Evolutionary conservation across 2,113 vertebrate species (phyloP), one percentile per base, ranked within the genome.

Genomic region (Nipponia nippon): DNA sequence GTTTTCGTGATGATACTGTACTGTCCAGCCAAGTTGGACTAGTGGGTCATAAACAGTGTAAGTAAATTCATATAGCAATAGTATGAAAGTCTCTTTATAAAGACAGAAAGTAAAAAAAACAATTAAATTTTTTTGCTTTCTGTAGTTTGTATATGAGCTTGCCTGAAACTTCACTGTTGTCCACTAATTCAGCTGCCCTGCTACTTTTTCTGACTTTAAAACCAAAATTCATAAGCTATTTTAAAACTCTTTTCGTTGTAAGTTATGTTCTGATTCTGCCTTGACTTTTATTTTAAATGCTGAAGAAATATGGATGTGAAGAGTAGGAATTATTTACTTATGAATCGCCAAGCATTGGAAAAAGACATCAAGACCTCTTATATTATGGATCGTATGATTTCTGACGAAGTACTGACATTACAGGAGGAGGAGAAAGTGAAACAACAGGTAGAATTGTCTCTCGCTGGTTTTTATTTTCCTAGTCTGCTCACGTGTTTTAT

Each of bases 341-440:
- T 97, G 92, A 97, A 98, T 73, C 98, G 98, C 65, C 91, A 97
- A 91, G 98, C 94, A 30, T 82, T 99, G 97, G 99, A 99, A 97
- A 98, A 98, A 93, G 99, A 99, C 93, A 99, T 99, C 91, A 99
- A 99, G 93, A 98, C 99, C 34, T 87, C 98, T 42, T 99, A 99
- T 82, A 98, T 99, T 95, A 99, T 99, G 99, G 99, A 99, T 94
- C 98, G 96, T 95, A 99, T 99, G 99, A 97, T 99, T 98, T 98
- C 97, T 76, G 99, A 99, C 4, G 98, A 98, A 21, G 98, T 98
- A 49, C 97, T 99, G 78, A 99, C 98, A 1, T 55, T 80, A 34
- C 97, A 98, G 5, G 99, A 99, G 83, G 99, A 99, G 63, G 99
- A 99, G 53, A 98, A 70, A 93, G 98, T 99, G 56, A 98, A 83